Evolutionary conservation across 2,888 invertebrate species (phyloP), one percentile per base, ranked within the genome.

Genomic region (Aporophyla lueneburgensis): DNA sequence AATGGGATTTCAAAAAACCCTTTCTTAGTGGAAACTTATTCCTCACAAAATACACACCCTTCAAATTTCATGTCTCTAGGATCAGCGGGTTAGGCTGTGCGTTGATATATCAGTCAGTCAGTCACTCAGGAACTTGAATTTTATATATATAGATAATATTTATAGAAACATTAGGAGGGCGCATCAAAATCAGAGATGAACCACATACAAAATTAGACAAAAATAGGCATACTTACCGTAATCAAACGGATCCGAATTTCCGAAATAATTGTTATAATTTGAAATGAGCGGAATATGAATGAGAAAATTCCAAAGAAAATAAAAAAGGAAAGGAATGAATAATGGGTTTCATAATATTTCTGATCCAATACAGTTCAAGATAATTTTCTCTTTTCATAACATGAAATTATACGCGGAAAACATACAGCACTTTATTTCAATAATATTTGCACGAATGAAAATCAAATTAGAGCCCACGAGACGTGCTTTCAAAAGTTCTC

Each of bases 391-490:
- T 56, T 43, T 67, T 78, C n/a, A 56, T 27, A 27, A 40, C 21
- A 6, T 53, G 40, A 70, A 33, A 53, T 61, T 33, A 33, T 53
- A 33, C 24, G 19, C 24, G 27, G 33, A 61, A 76, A 78, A 54
- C 21, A 46, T 33, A 16, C 9, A 27, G 14, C 43, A n/a, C 7
- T 56, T 54, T 71, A 51, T 59, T 33, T 70, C 16, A 79, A 76
- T 49, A 49, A 54, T 27, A 43, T 79, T 81, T 61, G 27, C n/a
- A n/a, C 19, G 51, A 66, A 70, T 61, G 46, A 61, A 76, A 70
- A 67, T 76, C 9, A 27, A 82, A 82, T 82, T 80, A 76, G 16
- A 46, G 24, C n/a, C 24, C 66, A 61, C 33, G 49, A 56, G 65
- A 24, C n/a, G 63, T 19, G 51, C 27, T 14, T 33, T 10, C 5